phyloP scores from a whole-genome alignment of 2,888 invertebrate species.

The Pyralis farinalis region DNA sequence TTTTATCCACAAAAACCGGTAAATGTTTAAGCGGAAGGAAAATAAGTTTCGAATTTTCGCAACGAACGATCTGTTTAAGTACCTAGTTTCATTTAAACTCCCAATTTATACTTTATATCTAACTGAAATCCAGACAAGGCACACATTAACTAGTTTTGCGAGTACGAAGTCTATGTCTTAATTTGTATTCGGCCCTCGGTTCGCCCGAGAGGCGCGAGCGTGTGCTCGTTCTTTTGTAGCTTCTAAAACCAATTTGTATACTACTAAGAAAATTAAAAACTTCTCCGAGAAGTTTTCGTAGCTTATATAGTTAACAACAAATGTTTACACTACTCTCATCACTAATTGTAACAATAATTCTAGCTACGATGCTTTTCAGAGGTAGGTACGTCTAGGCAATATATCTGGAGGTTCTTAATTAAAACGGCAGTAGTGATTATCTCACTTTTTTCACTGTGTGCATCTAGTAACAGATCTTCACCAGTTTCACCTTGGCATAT shows the following conservation, averaged over 20 bases:
- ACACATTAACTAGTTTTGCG: slow-evolving; percentile 64
- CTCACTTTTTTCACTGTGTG: too few species aligned
- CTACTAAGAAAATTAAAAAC: slow-evolving; percentile 71
- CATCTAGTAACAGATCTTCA: too few species aligned
- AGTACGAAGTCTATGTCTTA: slow-evolving; percentile 60
- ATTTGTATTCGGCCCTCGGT: slow-evolving; percentile 71
- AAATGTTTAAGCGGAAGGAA: too few species aligned
- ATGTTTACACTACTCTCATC: slow-evolving; percentile 33
- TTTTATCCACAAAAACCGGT: too few species aligned
- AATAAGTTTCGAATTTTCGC: too few species aligned
- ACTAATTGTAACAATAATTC: slow-evolving; percentile 20
- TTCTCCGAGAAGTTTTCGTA: slow-evolving; percentile 46
- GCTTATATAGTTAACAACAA: slow-evolving; percentile 48
- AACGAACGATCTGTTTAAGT: too few species aligned
- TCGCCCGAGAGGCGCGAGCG: slow-evolving; percentile 47
- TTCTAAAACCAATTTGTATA: slow-evolving; percentile 74
- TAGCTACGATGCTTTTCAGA: too few species aligned
- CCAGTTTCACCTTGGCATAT: too few species aligned
- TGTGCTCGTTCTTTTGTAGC: slow-evolving; percentile 64
- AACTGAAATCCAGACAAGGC: slow-evolving; percentile 58
- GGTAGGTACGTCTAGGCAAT: too few species aligned
- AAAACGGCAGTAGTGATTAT: too few species aligned
- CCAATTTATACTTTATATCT: slow-evolving; percentile 14
- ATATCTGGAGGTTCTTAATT: too few species aligned
- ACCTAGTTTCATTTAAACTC: too few species aligned